Evolutionary conservation across 2,888 invertebrate genomes (phyloP), one percentile per base, ranked within the genome.

Genomic region (Synanthedon vespiformis): DNA sequence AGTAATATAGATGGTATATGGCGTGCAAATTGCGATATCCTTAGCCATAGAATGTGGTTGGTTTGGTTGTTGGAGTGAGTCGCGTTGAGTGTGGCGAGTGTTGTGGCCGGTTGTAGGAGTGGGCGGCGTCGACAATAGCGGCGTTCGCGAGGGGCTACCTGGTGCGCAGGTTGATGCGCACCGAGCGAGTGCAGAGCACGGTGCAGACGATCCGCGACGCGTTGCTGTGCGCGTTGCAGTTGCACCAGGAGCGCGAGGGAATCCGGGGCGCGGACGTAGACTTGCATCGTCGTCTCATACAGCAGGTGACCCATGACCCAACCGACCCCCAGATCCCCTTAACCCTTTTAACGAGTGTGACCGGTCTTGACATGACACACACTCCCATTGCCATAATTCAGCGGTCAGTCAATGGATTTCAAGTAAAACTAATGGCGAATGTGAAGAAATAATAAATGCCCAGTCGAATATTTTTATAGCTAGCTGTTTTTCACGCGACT

Each of bases 141-240:
- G 93, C 94, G 8, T 84, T 85, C 62, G 90, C 88, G 22, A 92
- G 91, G 64, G 97, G 97, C 0, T 96, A 91, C 74, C 84, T 97
- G 53, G 92, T 93, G 18, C 90, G 97, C 51, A 89, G 96, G 48
- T 87, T 97, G 52, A 90, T 97, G 82, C 89, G 88, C 63, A 95
- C 96, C 0, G 94, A 93, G 64, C 92, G 93, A 62, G 93, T 97
- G 12, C 93, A 94, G 74, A 88, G 89, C 54, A 89, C 95, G 14
- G 94, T 95, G 61, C 91, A 92, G 77, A 94, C 93, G 3, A 94
- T 95, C 61, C 89, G 90, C 70, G 95, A 95, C 70, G 94, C 94
- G 3, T 78, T 94, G 55, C 81, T 92, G 51, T 93, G 94, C 77
- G 94, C 95, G 49, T 80, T 94, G 60, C 91, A 92, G 68, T 86